These are phyloP conservation scores for Solea solea DNA, from an alignment of 2,113 vertebrate species.

Conservation along the genomic window DNA sequence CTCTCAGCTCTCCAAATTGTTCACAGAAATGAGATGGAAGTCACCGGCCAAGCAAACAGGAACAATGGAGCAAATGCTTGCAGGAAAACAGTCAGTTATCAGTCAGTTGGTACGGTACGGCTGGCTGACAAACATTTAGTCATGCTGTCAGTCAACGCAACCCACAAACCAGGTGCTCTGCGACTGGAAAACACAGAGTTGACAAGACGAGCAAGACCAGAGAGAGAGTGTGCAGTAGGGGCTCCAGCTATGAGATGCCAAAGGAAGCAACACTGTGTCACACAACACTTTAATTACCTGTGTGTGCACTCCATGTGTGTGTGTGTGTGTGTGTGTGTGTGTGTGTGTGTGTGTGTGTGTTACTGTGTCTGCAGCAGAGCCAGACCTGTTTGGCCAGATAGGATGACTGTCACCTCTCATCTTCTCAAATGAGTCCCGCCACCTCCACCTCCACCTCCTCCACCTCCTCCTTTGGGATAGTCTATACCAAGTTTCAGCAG, in stretches of 20 bases:
- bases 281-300: slow-evolving; percentile 69
- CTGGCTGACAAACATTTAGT: slow-evolving; percentile 39
- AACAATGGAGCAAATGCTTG: neutral
- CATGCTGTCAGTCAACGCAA: slow-evolving; percentile 31
- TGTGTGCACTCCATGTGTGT: slow-evolving; percentile 1
- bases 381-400: slow-evolving; percentile 68
- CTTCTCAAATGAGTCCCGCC: slow-evolving; percentile 54
- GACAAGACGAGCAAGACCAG: slow-evolving; percentile 30
- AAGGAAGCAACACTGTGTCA: slow-evolving; percentile 63
- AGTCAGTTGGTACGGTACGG: slow-evolving; percentile 12
- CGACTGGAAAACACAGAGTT: slow-evolving; percentile 15
- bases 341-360: slow-evolving; percentile 14
- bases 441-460: slow-evolving; percentile 3
- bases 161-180: slow-evolving; percentile 14
- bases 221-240: slow-evolving; percentile 35
- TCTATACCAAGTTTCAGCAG: slow-evolving; percentile 56
- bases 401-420: slow-evolving; percentile 68
- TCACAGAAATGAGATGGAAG: slow-evolving; percentile 9
- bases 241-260: slow-evolving; percentile 49
- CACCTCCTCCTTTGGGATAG: slow-evolving; percentile 15
- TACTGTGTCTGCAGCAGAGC: slow-evolving; percentile 19
- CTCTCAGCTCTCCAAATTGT: slow-evolving; percentile 28
- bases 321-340: slow-evolving; percentile 4
- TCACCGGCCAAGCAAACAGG: neutral
- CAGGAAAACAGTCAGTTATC: slow-evolving; percentile 6